A percentile compares a stretch with the other conserved stretches of the same genome.
phyloP scores from a whole-genome alignment of 2,797 vertebrate genomes.

The Sylvilagus floridanus region DNA sequence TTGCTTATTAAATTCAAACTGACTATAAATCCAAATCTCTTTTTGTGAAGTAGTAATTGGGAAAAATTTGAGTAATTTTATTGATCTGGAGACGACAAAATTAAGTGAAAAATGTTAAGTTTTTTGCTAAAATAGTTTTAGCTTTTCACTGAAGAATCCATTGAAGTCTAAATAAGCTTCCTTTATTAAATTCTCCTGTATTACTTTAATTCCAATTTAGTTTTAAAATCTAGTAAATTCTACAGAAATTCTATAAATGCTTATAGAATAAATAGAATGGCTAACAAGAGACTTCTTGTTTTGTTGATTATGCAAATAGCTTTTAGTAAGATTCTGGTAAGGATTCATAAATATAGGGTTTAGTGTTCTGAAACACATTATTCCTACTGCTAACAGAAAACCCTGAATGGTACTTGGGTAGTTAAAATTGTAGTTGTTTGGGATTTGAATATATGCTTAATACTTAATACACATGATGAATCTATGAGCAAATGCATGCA shows the following conservation, averaged over 20 bases:
- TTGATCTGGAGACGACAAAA: not conserved
- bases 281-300: not conserved
- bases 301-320: not conserved
- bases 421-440: not conserved
- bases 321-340: not conserved
- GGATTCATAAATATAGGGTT: not conserved
- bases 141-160: not conserved
- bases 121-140: not conserved
- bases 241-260: not conserved
- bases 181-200: not conserved
- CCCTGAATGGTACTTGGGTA: not conserved
- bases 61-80: not conserved
- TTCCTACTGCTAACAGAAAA: slow-evolving; percentile 4
- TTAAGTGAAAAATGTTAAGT: not conserved
- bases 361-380: not conserved
- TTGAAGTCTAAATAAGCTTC: not conserved
- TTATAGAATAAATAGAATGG: not conserved
- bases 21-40: not conserved
- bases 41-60: not conserved
- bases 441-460: not conserved
- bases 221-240: not conserved
- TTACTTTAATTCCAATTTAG: not conserved
- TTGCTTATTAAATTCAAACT: not conserved
- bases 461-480: not conserved
- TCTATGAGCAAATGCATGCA: not conserved